A percentile compares a stretch with the other conserved stretches of the same genome.
These are phyloP conservation scores for Drosophila quinaria DNA, from an alignment of 2,888 invertebrate genomes.

Conservation along the genomic window DNA sequence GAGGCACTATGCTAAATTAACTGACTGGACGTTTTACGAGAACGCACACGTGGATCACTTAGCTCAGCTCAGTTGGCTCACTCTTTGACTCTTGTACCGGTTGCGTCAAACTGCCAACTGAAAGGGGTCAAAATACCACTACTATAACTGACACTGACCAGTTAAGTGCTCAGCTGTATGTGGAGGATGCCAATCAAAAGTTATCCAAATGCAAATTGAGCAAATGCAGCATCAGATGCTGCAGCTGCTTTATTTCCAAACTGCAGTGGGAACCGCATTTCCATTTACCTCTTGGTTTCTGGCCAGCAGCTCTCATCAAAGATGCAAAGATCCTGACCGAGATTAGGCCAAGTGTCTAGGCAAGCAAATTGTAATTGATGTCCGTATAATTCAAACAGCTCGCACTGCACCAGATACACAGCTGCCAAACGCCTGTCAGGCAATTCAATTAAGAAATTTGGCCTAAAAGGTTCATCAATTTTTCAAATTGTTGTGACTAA, in stretches of 20 bases:
- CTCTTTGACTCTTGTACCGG: slow-evolving; percentile 41
- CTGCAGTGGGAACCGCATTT: slow-evolving; percentile 64
- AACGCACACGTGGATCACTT: slow-evolving; percentile 21
- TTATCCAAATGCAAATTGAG: slow-evolving; percentile 78
- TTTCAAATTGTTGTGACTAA: slow-evolving; percentile 21
- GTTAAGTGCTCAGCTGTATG: slow-evolving; percentile 46
- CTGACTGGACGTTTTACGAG: slow-evolving; percentile 40
- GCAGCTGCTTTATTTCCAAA: slow-evolving; percentile 50
- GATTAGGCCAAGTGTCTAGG: slow-evolving; percentile 41
- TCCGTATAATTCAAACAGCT: slow-evolving; percentile 7
- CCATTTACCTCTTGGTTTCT: slow-evolving; percentile 65
- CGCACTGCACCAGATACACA: slow-evolving; percentile 1
- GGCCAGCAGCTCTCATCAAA: slow-evolving; percentile 55
- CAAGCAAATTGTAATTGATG: slow-evolving; percentile 65
- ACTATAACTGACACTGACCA: slow-evolving; percentile 25
- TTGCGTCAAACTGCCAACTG: slow-evolving; percentile 43
- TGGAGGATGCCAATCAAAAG: slow-evolving; percentile 68
- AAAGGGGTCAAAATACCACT: slow-evolving; percentile 26
- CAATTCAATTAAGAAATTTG: slow-evolving; percentile 47
- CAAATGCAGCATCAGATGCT: slow-evolving; percentile 47
- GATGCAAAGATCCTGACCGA: slow-evolving; percentile 57
- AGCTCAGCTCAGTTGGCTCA: slow-evolving; percentile 20
- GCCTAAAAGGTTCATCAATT: slow-evolving; percentile 46
- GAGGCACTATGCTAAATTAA: slow-evolving; percentile 71
- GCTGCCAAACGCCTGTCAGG: slow-evolving; percentile 24